Evolutionary conservation across 2,888 invertebrate species (phyloP), one percentile per base, ranked within the genome.

Genomic region (Epinotia nisella): DNA sequence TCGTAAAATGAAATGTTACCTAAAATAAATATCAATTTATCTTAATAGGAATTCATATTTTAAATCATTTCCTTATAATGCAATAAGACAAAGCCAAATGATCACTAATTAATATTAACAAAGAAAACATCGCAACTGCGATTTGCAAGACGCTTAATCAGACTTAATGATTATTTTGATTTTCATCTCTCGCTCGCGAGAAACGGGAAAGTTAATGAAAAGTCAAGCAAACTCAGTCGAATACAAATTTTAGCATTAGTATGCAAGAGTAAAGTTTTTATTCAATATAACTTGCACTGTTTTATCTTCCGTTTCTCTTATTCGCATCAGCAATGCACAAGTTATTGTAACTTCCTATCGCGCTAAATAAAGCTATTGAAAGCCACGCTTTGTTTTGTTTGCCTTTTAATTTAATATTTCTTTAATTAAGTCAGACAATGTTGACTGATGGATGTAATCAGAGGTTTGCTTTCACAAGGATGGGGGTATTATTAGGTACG

Each of bases 221-320:
- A 91, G 91, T 92, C 91, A 91, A 91, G 88, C 87, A 89, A 91
- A 91, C 91, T 91, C 89, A 84, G 87, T 85, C 88, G 91, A 92
- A 91, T 92, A 92, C 88, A 91, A 92, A 92, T 90, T 91, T 89
- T 83, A 88, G 82, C 90, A 92, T 92, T 92, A 92, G 90, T 92
- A 92, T 92, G 91, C 92, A 92, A 91, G 90, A 90, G 85, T 85
- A 90, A 92, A 92, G 91, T 92, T 92, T 91, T 90, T 90, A 92
- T 92, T 92, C 85, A 90, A 92, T 92, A 90, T 88, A 90, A 88
- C 90, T 91, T 90, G 90, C 90, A 88, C 82, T 87, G 89, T 87
- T 91, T 89, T 88, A 91, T 90, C 87, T 87, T 86, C 82, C 82
- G 85, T 87, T 91, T 90, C 87, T 89, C 84, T 91, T 89, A 85